Percentiles rank a stretch among this genome's conserved stretches.
Conservation (phyloP, 2,797 vertebrate genomes). For the Scyliorhinus canicula region DNA sequence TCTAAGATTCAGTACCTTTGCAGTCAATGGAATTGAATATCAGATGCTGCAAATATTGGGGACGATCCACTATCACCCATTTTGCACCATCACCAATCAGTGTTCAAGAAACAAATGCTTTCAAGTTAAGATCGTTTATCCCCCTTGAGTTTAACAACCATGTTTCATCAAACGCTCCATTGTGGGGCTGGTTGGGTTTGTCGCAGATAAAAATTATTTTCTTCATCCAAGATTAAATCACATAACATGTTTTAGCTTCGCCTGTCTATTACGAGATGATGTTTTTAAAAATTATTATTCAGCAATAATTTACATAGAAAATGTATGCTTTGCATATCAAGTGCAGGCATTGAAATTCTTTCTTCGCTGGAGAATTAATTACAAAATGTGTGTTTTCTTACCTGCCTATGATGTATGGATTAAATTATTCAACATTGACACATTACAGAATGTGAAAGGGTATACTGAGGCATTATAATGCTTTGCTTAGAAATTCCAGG, state of each 20-base stretch:
- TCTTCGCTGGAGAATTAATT: conserved; percentile 6
- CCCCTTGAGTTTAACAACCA: too few relatives aligned
- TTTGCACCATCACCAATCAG: too few relatives aligned
- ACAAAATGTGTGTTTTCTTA: conserved; percentile 30
- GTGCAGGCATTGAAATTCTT: conserved; percentile 9
- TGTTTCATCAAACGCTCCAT: background rate
- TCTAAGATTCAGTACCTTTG: background rate
- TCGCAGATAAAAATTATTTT: background rate
- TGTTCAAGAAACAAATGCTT: background rate
- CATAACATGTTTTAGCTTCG: background rate
- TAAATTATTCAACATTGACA: conserved; percentile 34
- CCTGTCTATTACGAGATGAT: background rate
- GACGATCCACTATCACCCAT: too few relatives aligned
- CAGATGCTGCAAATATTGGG: background rate
- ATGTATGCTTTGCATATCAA: conserved; percentile 1
- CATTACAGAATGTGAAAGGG: conserved; percentile 6
- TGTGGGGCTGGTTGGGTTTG: background rate
- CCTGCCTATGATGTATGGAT: background rate
- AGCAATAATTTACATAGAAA: conserved; percentile 30
- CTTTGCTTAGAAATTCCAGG: conserved; percentile 9
- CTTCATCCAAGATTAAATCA: background rate
- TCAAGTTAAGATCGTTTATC: background rate
- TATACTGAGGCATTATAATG: background rate
- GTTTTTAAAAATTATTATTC: conserved; percentile 18
- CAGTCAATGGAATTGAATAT: background rate